Base-by-base conservation (phyloP, 2,888 invertebrate genomes). In the Meganola albula region DNA sequence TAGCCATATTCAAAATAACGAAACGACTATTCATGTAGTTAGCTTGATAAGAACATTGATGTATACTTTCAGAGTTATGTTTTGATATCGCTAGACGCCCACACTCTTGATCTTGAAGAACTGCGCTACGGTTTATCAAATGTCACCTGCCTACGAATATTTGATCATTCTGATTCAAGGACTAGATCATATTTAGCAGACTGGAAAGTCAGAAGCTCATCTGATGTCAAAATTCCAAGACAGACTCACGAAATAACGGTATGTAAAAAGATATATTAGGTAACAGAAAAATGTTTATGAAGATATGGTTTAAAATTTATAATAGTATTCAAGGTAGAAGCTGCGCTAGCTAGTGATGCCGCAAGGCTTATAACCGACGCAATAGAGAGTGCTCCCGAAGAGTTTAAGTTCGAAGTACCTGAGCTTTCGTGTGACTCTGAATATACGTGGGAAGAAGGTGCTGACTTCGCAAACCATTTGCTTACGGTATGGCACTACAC, bases 81-180 rank as follows among this genome's bases (percentile, higher is more conserved):
- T 3, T 58, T 87, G 1, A 80, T 74, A 61, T 84, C 85, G 12
- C 44, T 87, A 83, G 92, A 92, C 54, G 87, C 92, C 7, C 90
- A 91, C 43, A 91, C 91, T 2, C 56, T 93, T 24, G 89, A 92
- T 55, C 75, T 90, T 40, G 86, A 87, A 46, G 88, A 89, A 46
- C 84, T 90, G 45, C 82, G 87, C 34, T 85, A 90, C 44, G 88
- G 88, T 1, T 76, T 89, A 22, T 90, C 92, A 0, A 93, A 92
- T 54, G 91, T 93, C 2, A 91, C 92, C 1, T 90, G 91, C 12
- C 79, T 93, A 35, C 82, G 91, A 45, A 77, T 93, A 38, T 83
- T 93, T 10, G 89, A 92, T 58, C 89, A 89, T 22, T 77, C 86
- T 0, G 86, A 84, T 40, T 74, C 80, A 3, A 79, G 84, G 44